Evolutionary conservation across 2,113 vertebrate species (phyloP), one percentile per base, ranked within the genome.

Genomic region (Triplophysa tibetana): DNA sequence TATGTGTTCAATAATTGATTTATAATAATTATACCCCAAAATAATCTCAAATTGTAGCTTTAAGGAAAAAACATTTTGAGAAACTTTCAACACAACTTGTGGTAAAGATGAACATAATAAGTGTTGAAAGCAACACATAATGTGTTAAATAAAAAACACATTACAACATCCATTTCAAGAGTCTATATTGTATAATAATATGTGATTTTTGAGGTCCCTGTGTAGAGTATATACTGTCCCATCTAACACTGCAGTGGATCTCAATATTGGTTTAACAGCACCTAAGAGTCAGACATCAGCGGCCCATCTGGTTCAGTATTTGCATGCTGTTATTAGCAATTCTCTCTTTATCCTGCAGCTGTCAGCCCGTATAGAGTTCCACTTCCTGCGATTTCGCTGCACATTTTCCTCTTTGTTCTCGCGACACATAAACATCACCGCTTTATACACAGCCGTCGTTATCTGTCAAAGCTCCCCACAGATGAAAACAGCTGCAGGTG

Each of bases 261-360:
- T 61, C 56, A 74, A 61, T 61, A 74, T 50, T 14, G 62, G 43
- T 75, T 75, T 75, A 45, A 75, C 73, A 50, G 41, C 58, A 7
- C 38, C 45, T 75, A 64, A 54, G 60, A 48, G 74, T 76, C 21
- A 65, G 48, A 65, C 61, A 76, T 76, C 45, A 65, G 62, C 45
- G 33, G 26, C 43, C 62, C 60, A 76, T 76, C 74, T 76, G 74
- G 16, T 65, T 65, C 23, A 76, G 43, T 52, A 65, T 65, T 76
- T 52, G 70, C 76, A 82, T 82, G 70, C 70, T 75, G 24, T 74
- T 68, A 84, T 81, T 82, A 82, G 76, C 80, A 62, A 76, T 58
- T 56, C 72, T 45, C 66, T 76, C 70, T 67, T 67, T 60, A 58
- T 78, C 41, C 60, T 67, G 69, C 60, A 58, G 75, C 60, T 75